Conservation (phyloP, 1,140 invertebrate species). For the Brachionus sp. region DNA sequence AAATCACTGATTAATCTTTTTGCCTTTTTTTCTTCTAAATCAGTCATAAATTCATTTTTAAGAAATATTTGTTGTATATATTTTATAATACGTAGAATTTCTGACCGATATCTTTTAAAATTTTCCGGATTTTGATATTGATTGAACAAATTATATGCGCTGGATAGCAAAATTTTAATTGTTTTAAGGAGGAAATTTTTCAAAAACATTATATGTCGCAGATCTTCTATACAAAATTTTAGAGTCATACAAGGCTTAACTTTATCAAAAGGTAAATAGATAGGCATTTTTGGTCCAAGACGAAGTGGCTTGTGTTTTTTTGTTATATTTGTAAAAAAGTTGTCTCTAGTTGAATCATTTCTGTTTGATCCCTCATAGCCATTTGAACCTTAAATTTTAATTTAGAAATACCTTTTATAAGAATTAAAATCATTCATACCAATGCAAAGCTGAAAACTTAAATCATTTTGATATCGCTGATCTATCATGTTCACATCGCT, state of each 20-base stretch:
- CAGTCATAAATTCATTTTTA: constrained; percentile 1
- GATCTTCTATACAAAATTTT: constrained; percentile 36
- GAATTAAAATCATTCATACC: constrained; percentile 5
- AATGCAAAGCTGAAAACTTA: constrained; percentile 41
- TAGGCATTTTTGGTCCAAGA: not conserved
- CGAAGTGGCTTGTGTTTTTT: constrained; percentile 7
- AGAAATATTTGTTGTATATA: constrained; percentile 26
- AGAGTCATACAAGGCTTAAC: constrained; percentile 32
- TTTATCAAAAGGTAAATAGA: constrained; percentile 29
- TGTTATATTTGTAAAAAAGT: not conserved
- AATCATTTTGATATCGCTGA: not conserved
- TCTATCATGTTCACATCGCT: constrained; percentile 38
- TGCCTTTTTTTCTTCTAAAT: not conserved
- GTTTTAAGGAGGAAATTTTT: constrained; percentile 23
- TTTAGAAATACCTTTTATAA: not conserved
- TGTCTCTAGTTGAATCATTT: not conserved
- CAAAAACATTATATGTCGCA: not conserved
- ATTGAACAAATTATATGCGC: not conserved
- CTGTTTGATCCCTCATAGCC: not conserved
- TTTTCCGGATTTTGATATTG: not conserved
- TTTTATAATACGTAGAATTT: not conserved
- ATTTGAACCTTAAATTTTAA: not conserved
- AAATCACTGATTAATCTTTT: not conserved
- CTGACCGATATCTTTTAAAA: not conserved
- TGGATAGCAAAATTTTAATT: not conserved